A percentile compares a stretch with the other conserved stretches of the same genome.
phyloP scores from a whole-genome alignment of 2,888 invertebrate species.

The Subacronicta megacephala region DNA sequence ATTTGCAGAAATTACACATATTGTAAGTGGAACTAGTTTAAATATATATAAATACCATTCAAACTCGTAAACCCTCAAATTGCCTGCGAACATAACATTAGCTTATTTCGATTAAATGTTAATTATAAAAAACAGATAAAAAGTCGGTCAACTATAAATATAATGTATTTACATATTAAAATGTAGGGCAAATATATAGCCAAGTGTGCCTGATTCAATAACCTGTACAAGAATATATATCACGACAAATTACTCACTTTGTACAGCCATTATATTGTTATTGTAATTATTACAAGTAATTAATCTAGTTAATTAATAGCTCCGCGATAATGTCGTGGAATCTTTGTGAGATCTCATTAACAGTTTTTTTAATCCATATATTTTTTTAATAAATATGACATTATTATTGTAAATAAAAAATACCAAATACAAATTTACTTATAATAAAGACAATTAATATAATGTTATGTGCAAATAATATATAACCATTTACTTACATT shows the following conservation, averaged over 20 bases:
- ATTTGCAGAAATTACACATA: too few species aligned
- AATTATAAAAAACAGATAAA: too few species aligned
- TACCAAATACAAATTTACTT: too few species aligned
- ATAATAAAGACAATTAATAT: too few species aligned
- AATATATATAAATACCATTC: too few species aligned
- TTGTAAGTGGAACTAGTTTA: too few species aligned
- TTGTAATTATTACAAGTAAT: constrained; percentile 46
- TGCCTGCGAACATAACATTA: neutral
- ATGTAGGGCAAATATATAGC: constrained; percentile 39
- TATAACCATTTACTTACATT: neutral
- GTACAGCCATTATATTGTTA: constrained; percentile 41
- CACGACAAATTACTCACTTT: constrained; percentile 53
- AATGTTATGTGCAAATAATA: too few species aligned
- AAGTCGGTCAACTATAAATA: constrained; percentile 45
- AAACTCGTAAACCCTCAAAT: neutral
- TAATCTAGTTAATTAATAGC: constrained; percentile 53
- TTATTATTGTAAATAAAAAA: too few species aligned
- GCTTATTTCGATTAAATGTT: neutral
- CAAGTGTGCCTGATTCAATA: constrained; percentile 40
- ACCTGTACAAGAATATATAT: constrained; percentile 39
- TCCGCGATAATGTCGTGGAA: constrained; percentile 57
- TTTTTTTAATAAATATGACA: too few species aligned
- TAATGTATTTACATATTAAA: constrained; percentile 24
- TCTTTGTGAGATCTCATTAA: constrained; percentile 56
- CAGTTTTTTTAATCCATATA: constrained; percentile 2